Conservation (phyloP, 64 coral and sea anemone genomes). For the Porites australiensis region DNA sequence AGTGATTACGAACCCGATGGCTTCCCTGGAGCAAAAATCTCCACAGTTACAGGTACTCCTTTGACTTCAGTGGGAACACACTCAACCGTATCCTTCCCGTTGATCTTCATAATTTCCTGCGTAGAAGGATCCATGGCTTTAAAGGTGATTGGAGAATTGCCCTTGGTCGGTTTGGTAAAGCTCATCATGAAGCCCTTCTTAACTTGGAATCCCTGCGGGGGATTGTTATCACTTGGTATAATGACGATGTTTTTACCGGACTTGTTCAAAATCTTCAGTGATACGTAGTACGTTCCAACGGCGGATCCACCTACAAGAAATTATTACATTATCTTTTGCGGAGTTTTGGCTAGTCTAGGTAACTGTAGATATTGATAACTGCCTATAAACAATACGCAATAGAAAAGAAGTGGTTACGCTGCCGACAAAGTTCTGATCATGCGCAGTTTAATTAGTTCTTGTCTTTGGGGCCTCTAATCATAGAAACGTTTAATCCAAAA, state of each 20-base stretch:
- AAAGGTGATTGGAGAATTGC: constrained; percentile 58
- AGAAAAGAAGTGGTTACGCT: no score
- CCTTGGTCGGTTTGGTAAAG: constrained; percentile 52
- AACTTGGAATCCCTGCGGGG: constrained; percentile 11
- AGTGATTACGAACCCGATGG: constrained; percentile 23
- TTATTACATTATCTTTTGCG: background rate
- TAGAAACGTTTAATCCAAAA: no score
- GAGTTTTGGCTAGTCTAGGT: no score
- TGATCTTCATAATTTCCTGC: constrained; percentile 45
- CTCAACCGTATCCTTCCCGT: constrained; percentile 56
- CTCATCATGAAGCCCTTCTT: constrained; percentile 56
- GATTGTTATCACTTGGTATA: constrained; percentile 61
- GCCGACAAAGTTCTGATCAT: no score
- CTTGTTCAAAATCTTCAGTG: constrained; percentile 78
- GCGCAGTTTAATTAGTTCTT: no score
- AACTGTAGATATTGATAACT: no score
- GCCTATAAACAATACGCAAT: no score
- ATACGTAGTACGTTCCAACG: constrained; percentile 59
- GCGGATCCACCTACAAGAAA: constrained; percentile 13
- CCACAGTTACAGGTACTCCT: constrained; percentile 45
- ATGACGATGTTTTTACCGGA: constrained; percentile 68
- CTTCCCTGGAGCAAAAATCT: constrained; percentile 57
- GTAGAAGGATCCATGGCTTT: constrained; percentile 57
- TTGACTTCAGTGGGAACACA: constrained; percentile 46
- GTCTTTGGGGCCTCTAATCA: no score